Evolutionary conservation across 2,797 vertebrate genomes (phyloP).

Genomic region (Melanotaenia maccullochi): DNA sequence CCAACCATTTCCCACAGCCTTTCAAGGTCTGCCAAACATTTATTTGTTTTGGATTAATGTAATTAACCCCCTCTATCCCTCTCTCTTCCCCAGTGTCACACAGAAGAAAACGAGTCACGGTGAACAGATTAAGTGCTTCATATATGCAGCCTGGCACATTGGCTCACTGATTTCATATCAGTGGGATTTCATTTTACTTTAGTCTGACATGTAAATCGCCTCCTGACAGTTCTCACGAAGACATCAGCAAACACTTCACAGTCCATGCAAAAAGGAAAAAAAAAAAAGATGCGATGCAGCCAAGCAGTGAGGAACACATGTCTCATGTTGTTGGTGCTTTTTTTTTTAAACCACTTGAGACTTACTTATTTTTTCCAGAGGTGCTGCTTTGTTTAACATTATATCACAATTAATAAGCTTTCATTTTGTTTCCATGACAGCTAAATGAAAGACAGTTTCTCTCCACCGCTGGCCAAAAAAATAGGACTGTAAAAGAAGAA

Average conservation of each 20-base stretch:
- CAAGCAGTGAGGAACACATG: not conserved
- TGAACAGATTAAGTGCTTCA: conserved; percentile 66
- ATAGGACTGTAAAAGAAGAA: not conserved
- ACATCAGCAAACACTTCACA: conserved; percentile 38
- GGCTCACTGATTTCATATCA: conserved; percentile 59
- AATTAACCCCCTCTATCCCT: conserved; percentile 68
- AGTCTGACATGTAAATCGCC: conserved; percentile 53
- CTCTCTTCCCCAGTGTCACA: conserved; percentile 59
- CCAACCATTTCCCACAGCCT: conserved; percentile 71
- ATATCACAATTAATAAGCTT: not conserved
- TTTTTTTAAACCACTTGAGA: not conserved
- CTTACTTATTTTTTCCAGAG: conserved; percentile 1
- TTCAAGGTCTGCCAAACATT: conserved; percentile 76
- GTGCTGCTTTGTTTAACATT: not conserved
- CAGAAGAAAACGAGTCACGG: conserved; percentile 60
- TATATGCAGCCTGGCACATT: conserved; percentile 32
- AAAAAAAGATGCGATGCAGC: conserved; percentile 1
- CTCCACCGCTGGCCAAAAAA: not conserved
- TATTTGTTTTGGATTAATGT: conserved; percentile 83
- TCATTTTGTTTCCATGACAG: not conserved
- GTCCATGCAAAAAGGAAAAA: not conserved
- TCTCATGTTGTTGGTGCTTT: not conserved
- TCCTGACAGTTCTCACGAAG: conserved; percentile 50
- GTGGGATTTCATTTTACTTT: conserved; percentile 52
- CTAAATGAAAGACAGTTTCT: not conserved